A percentile compares a stretch with the other conserved stretches of the same genome.
These are phyloP conservation scores for Oreonectes daqikongensis DNA, from an alignment of 2,797 vertebrate species.

Conservation along the genomic window DNA sequence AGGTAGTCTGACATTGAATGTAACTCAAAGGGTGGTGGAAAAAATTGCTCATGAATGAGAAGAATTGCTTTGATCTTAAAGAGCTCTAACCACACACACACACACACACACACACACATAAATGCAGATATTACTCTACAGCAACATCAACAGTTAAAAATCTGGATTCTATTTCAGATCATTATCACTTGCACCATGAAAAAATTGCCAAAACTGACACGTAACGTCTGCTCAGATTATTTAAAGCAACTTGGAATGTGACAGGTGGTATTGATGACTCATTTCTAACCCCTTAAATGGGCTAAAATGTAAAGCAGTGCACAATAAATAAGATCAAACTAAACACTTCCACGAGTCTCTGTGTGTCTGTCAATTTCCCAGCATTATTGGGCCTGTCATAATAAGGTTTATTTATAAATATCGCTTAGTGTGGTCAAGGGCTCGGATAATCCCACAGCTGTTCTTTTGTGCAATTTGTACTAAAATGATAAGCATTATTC, in stretches of 20 bases:
- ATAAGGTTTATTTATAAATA: constrained; percentile 44
- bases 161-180: constrained; percentile 14
- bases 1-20: constrained; percentile 11
- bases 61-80: constrained; percentile 17
- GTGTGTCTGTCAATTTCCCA: constrained; percentile 8
- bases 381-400: constrained; percentile 25
- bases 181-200: neutral
- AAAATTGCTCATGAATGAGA: neutral
- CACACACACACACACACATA: constrained; percentile 12
- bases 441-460: constrained; percentile 42
- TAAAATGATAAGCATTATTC: constrained; percentile 66
- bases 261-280: constrained; percentile 7
- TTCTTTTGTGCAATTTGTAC: constrained; percentile 46
- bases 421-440: constrained; percentile 25
- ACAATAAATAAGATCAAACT: constrained; percentile 7
- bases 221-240: neutral
- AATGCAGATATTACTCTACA: neutral
- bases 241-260: neutral
- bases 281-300: constrained; percentile 10
- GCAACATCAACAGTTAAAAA: constrained; percentile 4
- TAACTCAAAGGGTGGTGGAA: constrained; percentile 10
- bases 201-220: neutral
- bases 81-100: constrained; percentile 14
- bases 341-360: constrained; percentile 12
- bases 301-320: constrained; percentile 10